Evolutionary conservation across 2,797 vertebrate species (phyloP).

Genomic region (Hephaestus fuliginosus): DNA sequence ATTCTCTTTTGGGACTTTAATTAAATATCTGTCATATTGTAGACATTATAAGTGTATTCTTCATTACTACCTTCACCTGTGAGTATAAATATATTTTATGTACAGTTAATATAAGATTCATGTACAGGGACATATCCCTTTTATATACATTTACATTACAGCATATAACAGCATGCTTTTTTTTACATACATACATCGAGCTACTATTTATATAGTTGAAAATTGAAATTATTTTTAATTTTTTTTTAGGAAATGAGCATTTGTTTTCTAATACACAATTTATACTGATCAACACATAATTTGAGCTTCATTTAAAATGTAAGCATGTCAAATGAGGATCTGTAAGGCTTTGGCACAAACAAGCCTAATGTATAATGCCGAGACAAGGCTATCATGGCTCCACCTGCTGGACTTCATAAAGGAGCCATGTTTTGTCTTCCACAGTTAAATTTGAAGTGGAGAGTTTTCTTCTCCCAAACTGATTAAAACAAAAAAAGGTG

Average conservation of each 20-base stretch:
- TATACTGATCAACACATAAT: not conserved
- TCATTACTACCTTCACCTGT: too few species aligned
- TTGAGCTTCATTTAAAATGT: not conserved
- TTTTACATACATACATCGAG: too few species aligned
- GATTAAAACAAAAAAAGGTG: not conserved
- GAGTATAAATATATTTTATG: too few species aligned
- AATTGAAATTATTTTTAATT: too few species aligned
- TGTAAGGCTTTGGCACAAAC: not conserved
- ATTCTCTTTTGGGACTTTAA: not conserved
- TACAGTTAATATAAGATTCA: not conserved
- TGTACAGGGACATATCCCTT: not conserved
- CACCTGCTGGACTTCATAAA: conserved; percentile 66
- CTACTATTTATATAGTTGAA: too few species aligned
- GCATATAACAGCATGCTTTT: not conserved
- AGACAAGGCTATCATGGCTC: conserved; percentile 31
- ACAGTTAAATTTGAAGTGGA: not conserved
- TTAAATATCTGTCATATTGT: not conserved
- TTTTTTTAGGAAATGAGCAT: too few species aligned
- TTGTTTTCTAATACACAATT: not conserved
- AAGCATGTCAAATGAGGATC: not conserved
- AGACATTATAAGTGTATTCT: not conserved
- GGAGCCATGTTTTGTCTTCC: not conserved
- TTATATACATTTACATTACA: not conserved
- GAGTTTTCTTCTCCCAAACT: not conserved
- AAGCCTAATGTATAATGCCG: not conserved